These are phyloP conservation scores for Rhinogobius similis DNA, from an alignment of 2,113 vertebrate species.

Conservation along the genomic window DNA sequence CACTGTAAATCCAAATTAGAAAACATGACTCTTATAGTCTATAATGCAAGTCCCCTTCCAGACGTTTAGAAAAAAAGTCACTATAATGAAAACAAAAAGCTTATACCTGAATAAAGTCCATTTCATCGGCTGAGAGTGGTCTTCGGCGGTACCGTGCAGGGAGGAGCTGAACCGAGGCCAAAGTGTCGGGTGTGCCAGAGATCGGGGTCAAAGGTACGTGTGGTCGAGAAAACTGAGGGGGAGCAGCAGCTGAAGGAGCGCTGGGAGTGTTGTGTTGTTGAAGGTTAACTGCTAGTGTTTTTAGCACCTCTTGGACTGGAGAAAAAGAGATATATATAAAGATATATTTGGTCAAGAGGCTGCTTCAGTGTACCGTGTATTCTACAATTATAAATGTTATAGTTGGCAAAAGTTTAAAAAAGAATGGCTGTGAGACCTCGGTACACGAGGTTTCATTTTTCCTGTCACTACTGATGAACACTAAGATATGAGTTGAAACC, in stretches of 20 bases:
- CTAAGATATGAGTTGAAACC: no score
- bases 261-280: slow-evolving; percentile 42
- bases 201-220: slow-evolving; percentile 50
- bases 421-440: no score
- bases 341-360: neutral
- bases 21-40: no score
- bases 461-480: no score
- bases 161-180: slow-evolving; percentile 67
- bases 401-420: no score
- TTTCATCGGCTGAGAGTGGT: slow-evolving; percentile 69
- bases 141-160: slow-evolving; percentile 77
- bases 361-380: neutral
- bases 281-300: slow-evolving; percentile 46
- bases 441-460: no score
- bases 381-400: no score
- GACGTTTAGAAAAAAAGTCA: neutral
- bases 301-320: slow-evolving; percentile 69
- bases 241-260: slow-evolving; percentile 27
- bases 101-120: slow-evolving; percentile 80
- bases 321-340: neutral
- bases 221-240: slow-evolving; percentile 43
- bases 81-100: neutral
- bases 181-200: slow-evolving; percentile 68
- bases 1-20: no score
- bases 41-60: neutral